Base-by-base conservation (phyloP, 2,888 invertebrate species). In the Pseudococcus longispinus region DNA sequence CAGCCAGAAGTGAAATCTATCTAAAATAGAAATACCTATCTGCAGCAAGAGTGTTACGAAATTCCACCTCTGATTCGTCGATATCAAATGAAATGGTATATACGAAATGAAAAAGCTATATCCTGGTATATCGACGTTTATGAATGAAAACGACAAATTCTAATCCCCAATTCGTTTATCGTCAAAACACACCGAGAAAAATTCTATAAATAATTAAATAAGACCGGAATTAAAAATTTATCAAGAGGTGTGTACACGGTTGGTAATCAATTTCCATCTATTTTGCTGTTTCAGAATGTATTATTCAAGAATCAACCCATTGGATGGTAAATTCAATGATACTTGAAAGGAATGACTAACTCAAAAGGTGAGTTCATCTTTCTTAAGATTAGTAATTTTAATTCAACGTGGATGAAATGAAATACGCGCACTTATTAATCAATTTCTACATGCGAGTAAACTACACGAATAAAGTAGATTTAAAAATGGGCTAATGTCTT, bases 291-390 rank as follows among this genome's bases (percentile, higher is more conserved):
- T 32, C 86, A 86, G 86, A 26, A 86, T 86, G 86, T 80, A 42
- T 46, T 51, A 29, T 51, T 80, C 51, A 86, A 80, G 23, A 29
- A 77, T 77, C 32, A 29, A 86, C 32, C 80, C 46, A 46, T 32
- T 29, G 80, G 44, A 85, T 85, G 51, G 37, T 23, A 77, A 86
- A 46, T 55, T 80, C 86, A 77, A 26, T 51, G 77, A 37, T 44
- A 80, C 80, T 86, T 55, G 86, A 80, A 86, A 77, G 86, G 74
- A 44, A 86, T 86, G 86, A 86, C 37, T 86, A 86, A 86, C 46
- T 86, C 86, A 86, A 86, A 32, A 51, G 74, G 86, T 86, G 70
- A 77, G 80, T 51, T 65, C 37, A 20, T 80, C 18, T 18, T 74
- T 26, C 1, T 80, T 3, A 11, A 37, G 42, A 80, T 80, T 42